A percentile compares a stretch with the other conserved stretches of the same genome.
These are phyloP conservation scores for Ypsolopha scabrella DNA, from an alignment of 2,888 invertebrate genomes.

Conservation along the genomic window DNA sequence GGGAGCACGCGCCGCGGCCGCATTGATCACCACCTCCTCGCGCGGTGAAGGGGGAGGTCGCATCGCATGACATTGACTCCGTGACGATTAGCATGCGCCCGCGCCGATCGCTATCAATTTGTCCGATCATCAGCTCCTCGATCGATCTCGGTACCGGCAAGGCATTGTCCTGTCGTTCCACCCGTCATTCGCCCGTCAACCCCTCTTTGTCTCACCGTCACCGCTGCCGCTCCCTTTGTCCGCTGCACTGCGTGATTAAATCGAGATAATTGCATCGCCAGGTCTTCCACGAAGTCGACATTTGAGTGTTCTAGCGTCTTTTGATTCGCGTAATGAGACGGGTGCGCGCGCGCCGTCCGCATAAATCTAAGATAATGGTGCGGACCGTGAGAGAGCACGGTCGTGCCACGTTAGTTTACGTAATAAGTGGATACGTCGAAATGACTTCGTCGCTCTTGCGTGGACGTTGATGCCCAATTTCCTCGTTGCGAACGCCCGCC, in stretches of 20 bases:
- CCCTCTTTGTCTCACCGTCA: constrained; percentile 37
- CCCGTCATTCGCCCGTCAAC: constrained; percentile 32
- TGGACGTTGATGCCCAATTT: constrained; percentile 35
- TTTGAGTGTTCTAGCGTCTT: constrained; percentile 46
- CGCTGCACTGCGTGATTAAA: constrained; percentile 44
- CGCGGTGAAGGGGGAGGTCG: constrained; percentile 15
- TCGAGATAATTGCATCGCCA: constrained; percentile 50
- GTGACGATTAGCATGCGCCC: constrained; percentile 50
- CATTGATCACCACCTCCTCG: constrained; percentile 46
- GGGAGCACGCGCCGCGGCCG: constrained; percentile 60
- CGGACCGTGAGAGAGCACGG: constrained; percentile 55
- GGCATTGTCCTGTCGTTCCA: constrained; percentile 54
- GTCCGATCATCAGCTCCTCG: constrained; percentile 29
- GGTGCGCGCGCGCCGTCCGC: constrained; percentile 44
- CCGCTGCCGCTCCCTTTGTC: constrained; percentile 32
- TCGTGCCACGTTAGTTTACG: constrained; percentile 55
- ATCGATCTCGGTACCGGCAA: constrained; percentile 21
- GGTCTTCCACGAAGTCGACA: constrained; percentile 52
- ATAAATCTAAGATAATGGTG: constrained; percentile 56
- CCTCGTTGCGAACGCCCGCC: constrained; percentile 18
- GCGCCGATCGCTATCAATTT: constrained; percentile 58
- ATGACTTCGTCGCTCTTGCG: constrained; percentile 24
- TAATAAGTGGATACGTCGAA: constrained; percentile 51
- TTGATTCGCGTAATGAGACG: constrained; percentile 57
- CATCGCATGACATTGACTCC: constrained; percentile 35